Percentiles rank a stretch among this genome's conserved stretches.
phyloP scores from a whole-genome alignment of 2,113 vertebrate genomes.

The Menura novaehollandiae region DNA sequence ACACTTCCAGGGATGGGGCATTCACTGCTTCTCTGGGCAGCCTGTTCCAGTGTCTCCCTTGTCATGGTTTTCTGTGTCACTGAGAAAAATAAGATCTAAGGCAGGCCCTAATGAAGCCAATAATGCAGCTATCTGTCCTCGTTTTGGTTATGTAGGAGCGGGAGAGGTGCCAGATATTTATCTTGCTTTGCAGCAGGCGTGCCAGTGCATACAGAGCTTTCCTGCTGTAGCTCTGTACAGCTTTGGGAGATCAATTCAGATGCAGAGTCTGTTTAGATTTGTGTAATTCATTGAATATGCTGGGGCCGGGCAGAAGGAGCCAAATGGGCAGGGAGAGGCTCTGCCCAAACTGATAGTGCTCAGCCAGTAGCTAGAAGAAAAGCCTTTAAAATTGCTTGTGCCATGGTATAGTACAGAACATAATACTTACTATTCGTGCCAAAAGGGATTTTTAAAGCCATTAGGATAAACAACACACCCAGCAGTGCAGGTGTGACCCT shows the following conservation, averaged over 20 bases:
- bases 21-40: neutral
- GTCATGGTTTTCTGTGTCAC: neutral
- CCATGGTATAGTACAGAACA: accelerated
- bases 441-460: neutral
- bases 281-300: neutral
- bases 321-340: neutral
- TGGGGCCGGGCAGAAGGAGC: neutral
- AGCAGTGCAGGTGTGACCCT: neutral
- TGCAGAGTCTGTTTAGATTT: neutral
- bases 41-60: neutral
- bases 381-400: neutral
- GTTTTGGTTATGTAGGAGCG: neutral
- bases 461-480: neutral
- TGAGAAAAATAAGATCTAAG: neutral
- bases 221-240: neutral
- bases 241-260: neutral
- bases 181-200: neutral
- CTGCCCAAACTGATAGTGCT: neutral
- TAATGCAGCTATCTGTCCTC: neutral
- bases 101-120: neutral
- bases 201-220: neutral
- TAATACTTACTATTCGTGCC: neutral
- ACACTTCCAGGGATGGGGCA: neutral
- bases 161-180: neutral
- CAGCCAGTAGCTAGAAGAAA: neutral